A percentile compares a stretch with the other conserved stretches of the same genome.
Evolutionary conservation across 1,140 invertebrate genomes (phyloP).

Genomic region (Bombus balteatus): DNA sequence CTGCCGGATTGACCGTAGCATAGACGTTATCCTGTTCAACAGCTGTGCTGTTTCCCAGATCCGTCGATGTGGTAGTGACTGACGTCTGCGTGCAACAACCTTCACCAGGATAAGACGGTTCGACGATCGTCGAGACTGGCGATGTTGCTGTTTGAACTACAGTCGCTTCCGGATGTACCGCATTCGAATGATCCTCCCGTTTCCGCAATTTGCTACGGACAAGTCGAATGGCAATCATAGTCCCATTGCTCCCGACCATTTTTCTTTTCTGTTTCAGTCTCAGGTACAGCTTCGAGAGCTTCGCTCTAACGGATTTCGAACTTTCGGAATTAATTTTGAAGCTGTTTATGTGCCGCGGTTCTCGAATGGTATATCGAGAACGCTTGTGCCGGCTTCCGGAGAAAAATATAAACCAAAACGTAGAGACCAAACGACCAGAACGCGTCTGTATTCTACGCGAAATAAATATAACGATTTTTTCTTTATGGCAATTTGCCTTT

Average conservation of each 20-base stretch:
- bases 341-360: slow-evolving; percentile 58
- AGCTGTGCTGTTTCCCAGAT: slow-evolving; percentile 54
- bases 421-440: neutral
- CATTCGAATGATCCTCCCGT: slow-evolving; percentile 88
- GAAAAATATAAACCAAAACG: slow-evolving; percentile 29
- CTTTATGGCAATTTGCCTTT: neutral
- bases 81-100: slow-evolving; percentile 65
- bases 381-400: slow-evolving; percentile 34
- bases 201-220: slow-evolving; percentile 93
- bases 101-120: slow-evolving; percentile 63
- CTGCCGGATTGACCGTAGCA: slow-evolving; percentile 78
- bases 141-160: slow-evolving; percentile 84
- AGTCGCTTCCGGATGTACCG: slow-evolving; percentile 85
- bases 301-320: slow-evolving; percentile 56
- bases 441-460: neutral
- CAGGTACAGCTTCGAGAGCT: slow-evolving; percentile 76
- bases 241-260: slow-evolving; percentile 91
- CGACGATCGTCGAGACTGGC: slow-evolving; percentile 55
- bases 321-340: slow-evolving; percentile 72
- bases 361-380: slow-evolving; percentile 67
- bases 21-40: slow-evolving; percentile 74
- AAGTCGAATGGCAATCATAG: slow-evolving; percentile 92
- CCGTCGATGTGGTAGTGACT: slow-evolving; percentile 64
- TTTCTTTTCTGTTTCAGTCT: slow-evolving; percentile 79
- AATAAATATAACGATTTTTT: slow-evolving; percentile 33